Conservation (phyloP, 2,113 vertebrate species). For the Piaya cayana region DNA sequence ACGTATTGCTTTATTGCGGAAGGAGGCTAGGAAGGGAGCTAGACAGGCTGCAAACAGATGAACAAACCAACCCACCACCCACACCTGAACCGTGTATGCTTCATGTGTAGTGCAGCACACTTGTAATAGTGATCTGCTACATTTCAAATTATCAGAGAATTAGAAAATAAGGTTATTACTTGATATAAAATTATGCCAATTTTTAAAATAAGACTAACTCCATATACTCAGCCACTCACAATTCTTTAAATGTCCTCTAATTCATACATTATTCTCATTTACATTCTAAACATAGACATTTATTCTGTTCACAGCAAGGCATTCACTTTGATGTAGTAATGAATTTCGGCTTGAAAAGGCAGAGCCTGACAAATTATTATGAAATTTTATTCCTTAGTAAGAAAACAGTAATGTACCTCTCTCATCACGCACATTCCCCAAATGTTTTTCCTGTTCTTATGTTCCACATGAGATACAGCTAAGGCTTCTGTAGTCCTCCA, state of each 20-base stretch:
- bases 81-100: not conserved
- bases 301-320: not conserved
- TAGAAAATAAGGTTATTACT: not conserved
- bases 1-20: rapidly evolving
- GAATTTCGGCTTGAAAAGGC: not conserved
- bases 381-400: not conserved
- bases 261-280: not conserved
- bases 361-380: not conserved
- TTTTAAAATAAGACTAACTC: not conserved
- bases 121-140: rapidly evolving
- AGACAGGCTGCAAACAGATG: not conserved
- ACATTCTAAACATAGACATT: not conserved
- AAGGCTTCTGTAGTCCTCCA: not conserved
- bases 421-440: not conserved
- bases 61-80: too few relatives aligned
- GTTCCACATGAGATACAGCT: not conserved
- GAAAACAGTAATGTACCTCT: not conserved
- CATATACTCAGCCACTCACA: not conserved
- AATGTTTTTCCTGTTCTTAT: not conserved
- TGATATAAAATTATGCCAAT: not conserved
- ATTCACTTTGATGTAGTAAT: not conserved
- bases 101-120: not conserved
- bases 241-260: not conserved
- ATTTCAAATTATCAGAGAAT: not conserved
- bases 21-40: not conserved